Evolutionary conservation across 2,888 invertebrate species (phyloP).

Genomic region (Chalcis sispes): DNA sequence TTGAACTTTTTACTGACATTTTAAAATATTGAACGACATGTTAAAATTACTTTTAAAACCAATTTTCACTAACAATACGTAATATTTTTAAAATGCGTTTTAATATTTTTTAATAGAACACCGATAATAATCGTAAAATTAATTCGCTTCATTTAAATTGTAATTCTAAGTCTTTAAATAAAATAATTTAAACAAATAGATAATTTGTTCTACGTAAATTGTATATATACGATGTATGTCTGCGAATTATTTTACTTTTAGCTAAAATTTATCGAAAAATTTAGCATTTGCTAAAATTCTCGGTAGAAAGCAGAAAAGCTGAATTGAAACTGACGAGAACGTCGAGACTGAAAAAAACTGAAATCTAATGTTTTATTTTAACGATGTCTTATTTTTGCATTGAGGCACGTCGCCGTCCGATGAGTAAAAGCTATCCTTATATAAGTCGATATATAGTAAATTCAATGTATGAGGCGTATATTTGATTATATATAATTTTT

Average conservation of each 20-base stretch:
- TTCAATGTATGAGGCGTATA: neutral
- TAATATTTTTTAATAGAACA: too few relatives aligned
- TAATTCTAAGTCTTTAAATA: too few relatives aligned
- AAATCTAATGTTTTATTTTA: slow-evolving; percentile 30
- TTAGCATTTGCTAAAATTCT: slow-evolving; percentile 20
- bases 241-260: slow-evolving; percentile 17
- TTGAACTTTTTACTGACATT: too few relatives aligned
- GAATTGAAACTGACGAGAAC: slow-evolving; percentile 33
- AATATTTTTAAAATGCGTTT: too few relatives aligned
- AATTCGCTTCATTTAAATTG: too few relatives aligned
- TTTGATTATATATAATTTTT: slow-evolving; percentile 8
- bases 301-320: slow-evolving; percentile 14
- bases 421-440: slow-evolving; percentile 6
- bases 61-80: too few relatives aligned
- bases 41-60: too few relatives aligned
- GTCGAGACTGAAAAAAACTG: slow-evolving; percentile 52
- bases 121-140: too few relatives aligned
- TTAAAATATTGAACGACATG: too few relatives aligned
- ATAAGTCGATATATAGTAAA: slow-evolving; percentile 14
- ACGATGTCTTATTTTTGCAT: slow-evolving; percentile 35
- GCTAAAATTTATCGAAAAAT: slow-evolving; percentile 16
- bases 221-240: slow-evolving; percentile 13
- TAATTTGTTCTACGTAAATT: neutral
- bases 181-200: too few relatives aligned
- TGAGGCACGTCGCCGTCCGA: slow-evolving; percentile 40